Base-by-base conservation (phyloP, 2,888 invertebrate genomes). In the Plemyria rubiginata region DNA sequence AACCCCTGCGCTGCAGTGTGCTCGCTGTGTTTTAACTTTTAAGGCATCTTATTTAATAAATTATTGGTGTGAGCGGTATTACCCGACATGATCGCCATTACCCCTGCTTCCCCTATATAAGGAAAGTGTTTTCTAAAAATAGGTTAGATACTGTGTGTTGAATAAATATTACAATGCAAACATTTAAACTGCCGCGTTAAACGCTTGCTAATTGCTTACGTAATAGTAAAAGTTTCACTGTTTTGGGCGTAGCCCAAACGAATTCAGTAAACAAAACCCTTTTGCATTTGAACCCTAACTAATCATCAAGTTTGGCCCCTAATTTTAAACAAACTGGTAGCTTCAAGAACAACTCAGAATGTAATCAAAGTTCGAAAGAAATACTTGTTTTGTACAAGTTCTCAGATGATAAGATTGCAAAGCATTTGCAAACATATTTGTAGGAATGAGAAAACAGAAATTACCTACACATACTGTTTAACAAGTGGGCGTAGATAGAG, bases 151-250 rank as follows among this genome's bases (percentile, higher is more conserved):
- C 41, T 51, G 36, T 22, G 36, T 43, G 32, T 60, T 28, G 45
- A 52, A 55, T 56, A 53, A 56, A 48, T 55, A 15, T 43, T 38
- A 53, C 52, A 54, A 46, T 55, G 38, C 52, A 51, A 64, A 64
- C 64, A 60, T 60, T 60, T 22, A 46, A 67, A 65, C 59, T 54
- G 57, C 50, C 46, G 54, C 65, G 68, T 57, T 71, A 69, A 70
- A 65, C 65, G 66, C 28, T 63, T 51, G 63, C 68, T 71, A 71
- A 71, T 71, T 71, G 70, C 68, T 67, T 66, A 63, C 62, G 68
- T 69, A 71, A 69, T 71, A 67, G 70, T 71, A 65, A 69, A 71
- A 71, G 66, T 71, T 71, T 65, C 41, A 65, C 65, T 57, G 70
- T 66, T 70, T 68, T 60, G 54, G 66, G 67, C 66, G 52, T 66